Percentiles rank a stretch among this genome's conserved stretches.
Conservation (phyloP, 2,888 invertebrate species). For the Orthosia incerta region DNA sequence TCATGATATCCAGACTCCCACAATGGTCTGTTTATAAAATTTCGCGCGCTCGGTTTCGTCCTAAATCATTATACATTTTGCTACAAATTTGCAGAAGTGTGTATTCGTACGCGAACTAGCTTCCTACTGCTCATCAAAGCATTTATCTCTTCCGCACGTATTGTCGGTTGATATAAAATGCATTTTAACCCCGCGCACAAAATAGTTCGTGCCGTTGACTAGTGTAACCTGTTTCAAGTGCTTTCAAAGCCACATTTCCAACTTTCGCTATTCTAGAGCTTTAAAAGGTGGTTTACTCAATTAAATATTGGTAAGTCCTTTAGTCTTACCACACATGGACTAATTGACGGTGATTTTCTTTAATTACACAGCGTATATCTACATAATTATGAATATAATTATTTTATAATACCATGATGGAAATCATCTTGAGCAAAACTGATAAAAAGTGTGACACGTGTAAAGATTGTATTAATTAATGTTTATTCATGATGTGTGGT, state of each 20-base stretch:
- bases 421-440: conserved; percentile 29
- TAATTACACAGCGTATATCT: conserved; percentile 1
- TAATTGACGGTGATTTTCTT: background rate
- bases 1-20: no score
- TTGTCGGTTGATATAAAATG: no score
- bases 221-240: background rate
- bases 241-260: background rate
- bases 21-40: no score
- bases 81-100: no score
- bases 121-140: no score
- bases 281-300: background rate
- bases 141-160: no score
- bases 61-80: no score
- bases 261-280: background rate
- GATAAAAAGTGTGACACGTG: conserved; percentile 48
- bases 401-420: conserved; percentile 7
- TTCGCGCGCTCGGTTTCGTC: no score
- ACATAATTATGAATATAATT: conserved; percentile 18
- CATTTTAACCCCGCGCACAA: no score
- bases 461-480: conserved; percentile 25
- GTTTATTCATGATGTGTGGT: conserved; percentile 14
- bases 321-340: background rate
- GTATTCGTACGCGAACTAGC: no score
- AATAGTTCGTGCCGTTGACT: no score
- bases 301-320: background rate